These are phyloP conservation scores for Hirundo rustica DNA, from an alignment of 2,797 vertebrate species.

Conservation along the genomic window DNA sequence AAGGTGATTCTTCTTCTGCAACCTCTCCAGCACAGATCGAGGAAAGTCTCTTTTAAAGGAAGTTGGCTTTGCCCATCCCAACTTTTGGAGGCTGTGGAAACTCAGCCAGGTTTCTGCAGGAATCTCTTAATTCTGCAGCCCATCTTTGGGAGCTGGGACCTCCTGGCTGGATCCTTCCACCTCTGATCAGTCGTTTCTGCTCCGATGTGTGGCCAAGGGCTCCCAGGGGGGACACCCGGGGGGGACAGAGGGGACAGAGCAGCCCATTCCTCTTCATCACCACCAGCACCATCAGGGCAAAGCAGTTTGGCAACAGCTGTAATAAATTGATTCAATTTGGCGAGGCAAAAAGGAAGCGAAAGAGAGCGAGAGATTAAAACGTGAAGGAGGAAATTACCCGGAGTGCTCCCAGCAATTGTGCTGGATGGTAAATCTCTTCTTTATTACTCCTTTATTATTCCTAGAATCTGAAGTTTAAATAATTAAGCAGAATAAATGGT, in stretches of 20 bases:
- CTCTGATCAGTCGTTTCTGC: not conserved
- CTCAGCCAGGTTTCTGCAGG: not conserved
- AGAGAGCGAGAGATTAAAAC: not conserved
- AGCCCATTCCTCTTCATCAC: constrained; percentile 44
- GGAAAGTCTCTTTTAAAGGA: not conserved
- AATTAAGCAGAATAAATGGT: constrained; percentile 45
- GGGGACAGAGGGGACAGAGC: not conserved
- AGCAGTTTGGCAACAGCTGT: constrained; percentile 43
- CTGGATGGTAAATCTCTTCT: constrained; percentile 45
- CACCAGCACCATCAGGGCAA: constrained; percentile 5
- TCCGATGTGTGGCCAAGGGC: rapidly evolving
- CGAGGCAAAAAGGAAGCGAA: constrained; percentile 4
- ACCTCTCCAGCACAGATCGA: rapidly evolving
- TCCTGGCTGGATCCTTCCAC: not conserved
- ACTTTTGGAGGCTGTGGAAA: not conserved
- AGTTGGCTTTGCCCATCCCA: not conserved
- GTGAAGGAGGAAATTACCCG: constrained; percentile 7
- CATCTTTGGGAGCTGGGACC: not conserved
- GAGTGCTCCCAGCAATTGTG: constrained; percentile 11
- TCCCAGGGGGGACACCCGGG: not conserved
- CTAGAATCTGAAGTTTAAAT: constrained; percentile 45
- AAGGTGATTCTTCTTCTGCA: not conserved
- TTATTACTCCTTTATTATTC: constrained; percentile 53
- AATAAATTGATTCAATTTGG: constrained; percentile 66
- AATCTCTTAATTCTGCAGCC: not conserved